Evolutionary conservation across 2,113 vertebrate species (phyloP), one percentile per base, ranked within the genome.

Genomic region (Rhipidura dahli): DNA sequence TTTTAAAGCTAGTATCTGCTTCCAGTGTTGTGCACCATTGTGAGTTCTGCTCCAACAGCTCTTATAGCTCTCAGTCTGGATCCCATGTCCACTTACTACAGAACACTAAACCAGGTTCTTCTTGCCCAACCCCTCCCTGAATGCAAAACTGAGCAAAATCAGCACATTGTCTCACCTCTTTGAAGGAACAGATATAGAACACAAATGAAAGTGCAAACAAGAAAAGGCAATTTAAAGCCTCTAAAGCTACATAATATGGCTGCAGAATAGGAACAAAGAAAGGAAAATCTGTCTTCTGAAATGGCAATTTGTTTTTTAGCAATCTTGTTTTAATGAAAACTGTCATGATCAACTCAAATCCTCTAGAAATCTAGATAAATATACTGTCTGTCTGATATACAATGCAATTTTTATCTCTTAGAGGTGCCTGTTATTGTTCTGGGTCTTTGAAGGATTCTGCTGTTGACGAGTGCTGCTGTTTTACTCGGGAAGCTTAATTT

Each of bases 271-370:
- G 64, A 89, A 71, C 6, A 88, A 73, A 65, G 61, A 94, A 87
- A 79, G 50, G 71, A 94, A 87, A 94, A 76, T 53, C 33, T 79
- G 56, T 84, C 72, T 92, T 87, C 83, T 75, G 89, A 93, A 96
- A 94, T 54, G 24, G 85, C 60, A 72, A 82, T 96, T 91, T 81
- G 73, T 93, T 93, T 92, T 92, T 91, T 63, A 72, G 86, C 72
- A 83, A 86, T 95, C 85, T 92, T 76, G 22, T 95, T 86, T 93
- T 81, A 87, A 90, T 83, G 79, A 95, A 95, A 96, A 84, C 76
- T 92, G 87, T 86, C 80, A 91, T 61, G 83, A 94, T 93, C 86
- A 90, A 37, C 88, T 53, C 84, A 95, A 90, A 89, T 83, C 63
- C 65, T 22, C 72, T 30, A 57, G 76, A 79, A 95, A 80, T 94